These are phyloP conservation scores for Battus philenor DNA, from an alignment of 1,140 invertebrate genomes.

Conservation along the genomic window DNA sequence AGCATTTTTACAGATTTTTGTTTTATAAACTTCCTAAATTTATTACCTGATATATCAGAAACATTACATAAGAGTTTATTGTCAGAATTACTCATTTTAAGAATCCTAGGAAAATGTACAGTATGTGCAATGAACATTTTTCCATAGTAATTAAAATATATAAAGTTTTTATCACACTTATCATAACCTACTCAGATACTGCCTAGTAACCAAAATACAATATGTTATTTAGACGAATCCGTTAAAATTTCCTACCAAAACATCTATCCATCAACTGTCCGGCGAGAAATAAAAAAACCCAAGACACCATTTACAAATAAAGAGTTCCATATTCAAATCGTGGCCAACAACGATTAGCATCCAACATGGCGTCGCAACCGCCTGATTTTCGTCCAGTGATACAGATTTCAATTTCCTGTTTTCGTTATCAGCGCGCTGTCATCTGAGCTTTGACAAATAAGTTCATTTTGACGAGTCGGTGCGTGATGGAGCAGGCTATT, in stretches of 20 bases:
- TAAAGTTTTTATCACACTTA: too few species aligned
- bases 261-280: constrained; percentile 39
- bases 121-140: too few species aligned
- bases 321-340: constrained; percentile 68
- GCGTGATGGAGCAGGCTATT: constrained; percentile 49
- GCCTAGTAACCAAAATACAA: too few species aligned
- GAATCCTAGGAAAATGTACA: too few species aligned
- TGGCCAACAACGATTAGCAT: constrained; percentile 55
- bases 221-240: constrained; percentile 18
- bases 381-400: constrained; percentile 65
- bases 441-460: constrained; percentile 71
- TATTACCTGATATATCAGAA: too few species aligned
- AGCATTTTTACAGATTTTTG: too few species aligned
- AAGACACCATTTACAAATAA: constrained; percentile 51
- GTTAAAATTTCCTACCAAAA: constrained; percentile 40
- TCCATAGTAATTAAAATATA: too few species aligned
- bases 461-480: constrained; percentile 65
- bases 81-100: too few species aligned
- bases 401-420: constrained; percentile 72
- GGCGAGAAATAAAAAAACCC: constrained; percentile 37
- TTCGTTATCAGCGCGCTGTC: constrained; percentile 51
- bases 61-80: too few species aligned
- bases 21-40: too few species aligned
- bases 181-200: too few species aligned
- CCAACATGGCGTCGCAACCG: constrained; percentile 48